Base-by-base conservation (phyloP, 2,113 vertebrate genomes). In the Pituophis catenifer region DNA sequence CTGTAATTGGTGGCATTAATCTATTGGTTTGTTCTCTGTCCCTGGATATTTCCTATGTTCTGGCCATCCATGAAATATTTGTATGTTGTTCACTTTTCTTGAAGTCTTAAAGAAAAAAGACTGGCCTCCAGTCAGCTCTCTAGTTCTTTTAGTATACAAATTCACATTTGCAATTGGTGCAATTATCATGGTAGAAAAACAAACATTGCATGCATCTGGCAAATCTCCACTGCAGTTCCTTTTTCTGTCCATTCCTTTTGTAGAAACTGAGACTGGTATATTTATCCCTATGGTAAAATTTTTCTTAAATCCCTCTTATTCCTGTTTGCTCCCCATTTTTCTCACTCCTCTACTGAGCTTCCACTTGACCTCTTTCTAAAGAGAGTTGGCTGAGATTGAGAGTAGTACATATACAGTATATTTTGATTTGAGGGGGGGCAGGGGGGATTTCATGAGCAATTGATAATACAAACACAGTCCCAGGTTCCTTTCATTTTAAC, bases 401-500 rank as follows among this genome's bases (percentile, higher is more conserved):
- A 81, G 70, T 38, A 23, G 57, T 90, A 93, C 95, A 95, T 89
- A 96, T 15, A 38, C 38, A 38, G 38, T 38, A 94, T 92, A 96
- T 97, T 62, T 75, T 94, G 94, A 91, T 38, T 0, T 95, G 94
- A 44, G 44, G 52, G 52, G 52, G 53, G 95, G 93, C 93, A 94
- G 52, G 88, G 93, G 88, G 95, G 29, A 70, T 70, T 70, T 81
- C 70, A 38, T 38, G 33, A 81, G 33, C 70, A 81, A 38, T 81
- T 81, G 70, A 19, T 96, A 94, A 94, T 95, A 95, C 89, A 58
- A 93, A 93, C 91, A 94, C 54, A 91, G 10, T 96, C 95, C 95
- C 95, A 70, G 93, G 65, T 57, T 97, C 8, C 90, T 96, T 52
- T 95, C 97, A 96, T 93, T 81, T 89, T 89, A 94, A 92, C 96